Evolutionary conservation across 2,113 vertebrate species (phyloP), one percentile per base, ranked within the genome.

Genomic region (Chamaea fasciata): DNA sequence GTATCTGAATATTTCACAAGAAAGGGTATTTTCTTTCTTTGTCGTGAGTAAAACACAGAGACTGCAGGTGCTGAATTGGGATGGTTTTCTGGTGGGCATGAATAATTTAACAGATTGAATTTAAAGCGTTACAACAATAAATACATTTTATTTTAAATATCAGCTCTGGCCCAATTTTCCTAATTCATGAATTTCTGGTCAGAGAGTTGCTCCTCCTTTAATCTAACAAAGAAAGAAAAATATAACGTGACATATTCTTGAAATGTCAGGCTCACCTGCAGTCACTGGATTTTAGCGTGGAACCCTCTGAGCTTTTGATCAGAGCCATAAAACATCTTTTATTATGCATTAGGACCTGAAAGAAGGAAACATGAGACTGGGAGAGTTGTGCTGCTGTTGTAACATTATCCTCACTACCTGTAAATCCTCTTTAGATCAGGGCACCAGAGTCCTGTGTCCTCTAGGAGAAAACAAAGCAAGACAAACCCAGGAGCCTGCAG

Each of bases 1-100:
- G 47, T 56, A 60, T 50, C 42, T 94, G 78, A 92, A 37, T 93
- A 82, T 92, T 89, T 95, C 75, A 90, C 67, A 93, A 69, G 83
- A 69, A 78, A 64, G 16, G 21, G 15, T 80, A 8, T 84, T 91
- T 91, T 94, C 53, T 81, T 86, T 78, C 59, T 84, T 70, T 92
- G 13, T 90, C 56, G 35, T 44, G 50, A 23, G 67, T 81, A 52
- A 87, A 83, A 76, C 62, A 8, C 18, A 78, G 42, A 81, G 47
- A 16, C n/a, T 95, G 53, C 44, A 49, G 56, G 50, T 87, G 44
- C 79, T 76, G 57, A 76, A 65, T 30, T 65, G 37, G 60, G 52
- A 57, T 75, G 31, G 17, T 76, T 89, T 78, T 89, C 73, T 79
- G 35, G 60, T 55, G 30, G 27, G 15, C 39, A n/a, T 88, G 63